A percentile compares a stretch with the other conserved stretches of the same genome.
These are phyloP conservation scores for Meloe dianella DNA, from an alignment of 2,888 invertebrate species.

Conservation along the genomic window DNA sequence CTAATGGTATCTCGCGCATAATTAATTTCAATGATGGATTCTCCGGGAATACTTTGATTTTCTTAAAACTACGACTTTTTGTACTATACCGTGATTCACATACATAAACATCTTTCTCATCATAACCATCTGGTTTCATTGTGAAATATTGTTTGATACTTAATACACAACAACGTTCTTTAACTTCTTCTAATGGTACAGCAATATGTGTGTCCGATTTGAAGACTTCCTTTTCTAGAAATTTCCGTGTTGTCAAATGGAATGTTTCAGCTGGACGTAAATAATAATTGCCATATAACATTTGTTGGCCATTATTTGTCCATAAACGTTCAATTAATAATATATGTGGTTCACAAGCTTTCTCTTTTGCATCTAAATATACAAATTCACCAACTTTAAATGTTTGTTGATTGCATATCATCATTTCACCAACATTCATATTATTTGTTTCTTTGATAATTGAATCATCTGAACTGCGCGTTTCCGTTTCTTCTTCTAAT, in stretches of 20 bases:
- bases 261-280: slow-evolving; percentile 94
- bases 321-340: slow-evolving; percentile 72
- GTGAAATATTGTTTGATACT: slow-evolving; percentile 94
- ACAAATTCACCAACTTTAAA: slow-evolving; percentile 91
- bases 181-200: slow-evolving; percentile 82
- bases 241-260: slow-evolving; percentile 93
- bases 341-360: slow-evolving; percentile 76
- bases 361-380: slow-evolving; percentile 76
- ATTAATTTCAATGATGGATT: slow-evolving; percentile 70
- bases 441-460: slow-evolving; percentile 48
- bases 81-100: slow-evolving; percentile 95
- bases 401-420: slow-evolving; percentile 77
- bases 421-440: slow-evolving; percentile 61
- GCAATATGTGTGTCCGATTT: slow-evolving; percentile 89
- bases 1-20: slow-evolving; percentile 75
- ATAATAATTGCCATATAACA: slow-evolving; percentile 92
- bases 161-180: slow-evolving; percentile 91
- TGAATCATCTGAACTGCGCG: slow-evolving; percentile 62
- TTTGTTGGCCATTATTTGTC: slow-evolving; percentile 81
- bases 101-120: slow-evolving; percentile 93
- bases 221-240: slow-evolving; percentile 95
- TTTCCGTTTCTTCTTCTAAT: slow-evolving; percentile 75
- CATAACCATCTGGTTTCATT: slow-evolving; percentile 80
- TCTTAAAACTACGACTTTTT: slow-evolving; percentile 86
- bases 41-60: slow-evolving; percentile 83